Evolutionary conservation across 2,797 vertebrate genomes (phyloP).

Genomic region (Leucoraja ocellata): DNA sequence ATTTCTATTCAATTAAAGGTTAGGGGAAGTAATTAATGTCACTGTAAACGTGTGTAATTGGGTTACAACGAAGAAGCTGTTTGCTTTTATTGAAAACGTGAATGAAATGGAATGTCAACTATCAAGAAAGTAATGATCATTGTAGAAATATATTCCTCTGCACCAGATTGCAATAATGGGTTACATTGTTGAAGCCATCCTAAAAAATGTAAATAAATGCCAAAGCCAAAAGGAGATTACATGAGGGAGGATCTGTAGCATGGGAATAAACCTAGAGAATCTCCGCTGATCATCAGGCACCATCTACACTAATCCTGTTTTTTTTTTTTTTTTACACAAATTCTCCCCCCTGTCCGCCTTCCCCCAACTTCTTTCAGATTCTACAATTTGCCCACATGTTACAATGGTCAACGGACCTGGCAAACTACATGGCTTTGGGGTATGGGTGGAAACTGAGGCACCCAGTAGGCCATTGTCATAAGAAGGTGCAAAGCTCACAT

Average conservation of each 20-base stretch:
- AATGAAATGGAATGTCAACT: background rate
- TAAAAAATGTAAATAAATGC: background rate
- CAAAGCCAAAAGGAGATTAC: background rate
- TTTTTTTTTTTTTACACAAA: too few species aligned
- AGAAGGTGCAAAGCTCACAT: too few species aligned
- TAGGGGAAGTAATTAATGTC: constrained; percentile 33
- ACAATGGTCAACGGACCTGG: too few species aligned
- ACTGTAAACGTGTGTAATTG: constrained; percentile 1
- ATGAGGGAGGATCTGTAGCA: background rate
- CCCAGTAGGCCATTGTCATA: too few species aligned
- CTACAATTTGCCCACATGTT: too few species aligned
- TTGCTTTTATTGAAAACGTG: constrained; percentile 7
- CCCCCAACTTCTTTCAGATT: too few species aligned
- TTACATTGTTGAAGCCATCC: background rate
- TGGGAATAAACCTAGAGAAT: too few species aligned
- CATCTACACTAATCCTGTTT: too few species aligned
- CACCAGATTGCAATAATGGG: background rate
- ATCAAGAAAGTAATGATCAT: background rate
- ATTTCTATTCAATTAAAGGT: constrained; percentile 25
- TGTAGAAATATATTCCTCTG: background rate
- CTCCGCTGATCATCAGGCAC: too few species aligned
- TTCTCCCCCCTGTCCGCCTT: too few species aligned
- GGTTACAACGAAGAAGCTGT: constrained; percentile 17
- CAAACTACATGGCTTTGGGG: too few species aligned
- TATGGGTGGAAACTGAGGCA: too few species aligned